Conservation (phyloP, 2,888 invertebrate species). For the Acrocera orbiculus region DNA sequence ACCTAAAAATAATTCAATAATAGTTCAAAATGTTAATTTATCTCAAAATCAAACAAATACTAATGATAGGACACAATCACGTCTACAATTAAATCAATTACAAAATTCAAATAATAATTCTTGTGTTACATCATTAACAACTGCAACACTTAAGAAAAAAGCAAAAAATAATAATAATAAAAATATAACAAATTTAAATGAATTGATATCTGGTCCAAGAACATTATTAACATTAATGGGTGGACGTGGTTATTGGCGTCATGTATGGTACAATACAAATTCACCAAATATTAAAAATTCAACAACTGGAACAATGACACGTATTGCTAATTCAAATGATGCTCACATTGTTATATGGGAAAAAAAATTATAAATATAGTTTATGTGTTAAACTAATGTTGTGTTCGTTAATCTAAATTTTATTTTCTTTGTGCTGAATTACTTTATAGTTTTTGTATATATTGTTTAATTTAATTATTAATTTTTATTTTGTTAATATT, state of each 20-base stretch:
- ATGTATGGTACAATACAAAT: constrained; percentile 43
- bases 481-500: no score
- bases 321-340: constrained; percentile 62
- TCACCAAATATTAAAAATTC: constrained; percentile 19
- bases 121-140: constrained; percentile 8
- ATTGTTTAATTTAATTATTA: constrained; percentile 3
- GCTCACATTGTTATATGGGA: constrained; percentile 86
- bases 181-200: constrained; percentile 14
- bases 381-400: no score
- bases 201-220: constrained; percentile 34
- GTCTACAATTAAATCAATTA: not conserved
- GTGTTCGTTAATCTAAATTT: not conserved
- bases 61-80: not conserved
- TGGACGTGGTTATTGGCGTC: constrained; percentile 75
- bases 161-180: constrained; percentile 23
- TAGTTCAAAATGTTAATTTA: not conserved
- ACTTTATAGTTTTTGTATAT: constrained; percentile 3
- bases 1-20: constrained; percentile 18
- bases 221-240: constrained; percentile 77
- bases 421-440: no score
- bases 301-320: constrained; percentile 28
- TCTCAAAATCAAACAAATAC: not conserved
- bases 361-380: constrained; percentile 46
- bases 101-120: not conserved
- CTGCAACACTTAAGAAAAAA: constrained; percentile 26